Base-by-base conservation (phyloP, 2,113 vertebrate species). In the Chunga burmeisteri region DNA sequence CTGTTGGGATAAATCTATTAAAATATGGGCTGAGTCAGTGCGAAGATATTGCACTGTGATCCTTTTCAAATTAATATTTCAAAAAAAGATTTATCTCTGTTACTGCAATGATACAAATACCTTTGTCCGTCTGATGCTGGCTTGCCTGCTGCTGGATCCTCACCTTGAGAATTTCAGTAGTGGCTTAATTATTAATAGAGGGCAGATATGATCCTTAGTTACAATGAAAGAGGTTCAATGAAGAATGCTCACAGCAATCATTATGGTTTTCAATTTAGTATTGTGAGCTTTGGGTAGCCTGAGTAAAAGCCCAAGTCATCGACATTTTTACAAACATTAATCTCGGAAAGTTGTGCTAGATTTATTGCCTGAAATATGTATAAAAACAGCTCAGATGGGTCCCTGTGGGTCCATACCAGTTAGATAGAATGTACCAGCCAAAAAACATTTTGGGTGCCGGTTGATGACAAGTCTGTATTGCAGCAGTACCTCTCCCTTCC, bases 51-150 rank as follows among this genome's bases (percentile, higher is more conserved):
- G 88, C 75, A 62, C 49, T 55, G 50, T 74, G 86, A 90, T 66
- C 49, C n/a, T 65, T 53, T 83, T 73, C 34, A 79, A 82, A 89
- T 89, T 90, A 88, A 78, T 91, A 96, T 96, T 97, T 94, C 86
- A 98, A 91, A 95, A 36, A 30, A 74, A 75, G 42, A 88, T 97
- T 94, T 89, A 61, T 96, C 92, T 95, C 77, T 89, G 53, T 66
- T 59, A n/a, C 77, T 84, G 23, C 63, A 62, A 66, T 36, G 36
- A 53, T 79, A 52, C 53, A 58, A 88, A 73, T 56, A 58, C 38
- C 40, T 96, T 81, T 22, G 26, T 77, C 81, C 46, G 30, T 29
- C 53, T 1, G 2, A 38, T 30, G 66, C 47, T 78, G 25, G 9
- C 55, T 83, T 81, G 49, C 30, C 44, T 72, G 53, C 65, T 82